Base-by-base conservation (phyloP, 2,888 invertebrate species). In the Endotricha flammealis region DNA sequence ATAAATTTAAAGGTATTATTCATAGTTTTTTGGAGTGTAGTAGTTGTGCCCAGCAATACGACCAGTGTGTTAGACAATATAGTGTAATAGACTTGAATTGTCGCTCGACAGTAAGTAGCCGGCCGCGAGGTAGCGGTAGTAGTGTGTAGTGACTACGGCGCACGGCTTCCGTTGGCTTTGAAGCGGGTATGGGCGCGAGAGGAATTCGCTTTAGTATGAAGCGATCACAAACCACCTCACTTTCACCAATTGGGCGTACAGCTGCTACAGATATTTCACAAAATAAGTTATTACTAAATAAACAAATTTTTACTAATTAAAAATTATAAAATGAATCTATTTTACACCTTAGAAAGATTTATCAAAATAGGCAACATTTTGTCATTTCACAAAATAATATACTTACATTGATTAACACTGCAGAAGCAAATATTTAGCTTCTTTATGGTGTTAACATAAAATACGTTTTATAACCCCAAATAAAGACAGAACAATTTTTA, bases 81-180 rank as follows among this genome's bases (percentile, higher is more conserved):
- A 34, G 24, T 27, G 28, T 37, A 38, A 7, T 42, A 53, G 64
- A 56, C 73, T 82, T 82, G 85, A 85, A 81, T 79, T 85, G 79
- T 82, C 72, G 85, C 85, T 85, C 85, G 85, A 83, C 79, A 76
- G 77, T 61, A 54, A 28, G 62, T 64, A 63, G 66, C 62, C 61
- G 50, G 48, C 42, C 53, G 41, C 38, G 36, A 25, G n/a, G 48
- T 44, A 39, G 46, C 38, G 38, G 41, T 36, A 39, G 76, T 83
- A 83, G 81, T 75, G 75, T 74, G 75, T 81, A 81, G 81, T 79
- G 76, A 73, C 76, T 69, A 73, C 77, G 77, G 77, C 78, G 79
- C 76, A 78, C 79, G 57, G 82, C 85, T 86, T 83, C 65, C 62
- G 74, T 77, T 77, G 77, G 82, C 82, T 83, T 83, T 43, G 46